Percentiles rank a stretch among this genome's conserved stretches.
Conservation (phyloP, 1,140 invertebrate genomes). For the Conus betulinus region DNA sequence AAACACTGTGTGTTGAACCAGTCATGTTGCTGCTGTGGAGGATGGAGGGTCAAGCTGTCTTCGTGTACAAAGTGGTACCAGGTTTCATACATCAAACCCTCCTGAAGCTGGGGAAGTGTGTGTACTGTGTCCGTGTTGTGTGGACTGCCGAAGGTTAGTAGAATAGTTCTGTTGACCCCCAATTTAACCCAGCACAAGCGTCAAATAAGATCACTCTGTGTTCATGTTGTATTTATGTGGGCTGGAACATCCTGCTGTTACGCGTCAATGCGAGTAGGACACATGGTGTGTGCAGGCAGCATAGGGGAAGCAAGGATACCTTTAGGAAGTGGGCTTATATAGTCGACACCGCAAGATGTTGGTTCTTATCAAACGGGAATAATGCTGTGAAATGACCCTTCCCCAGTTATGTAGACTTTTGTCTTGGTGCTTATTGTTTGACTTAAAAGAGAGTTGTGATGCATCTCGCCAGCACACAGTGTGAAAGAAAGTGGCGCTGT, state of each 20-base stretch:
- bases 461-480: background rate
- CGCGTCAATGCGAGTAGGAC: background rate
- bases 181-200: too few species aligned
- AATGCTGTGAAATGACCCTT: too few species aligned
- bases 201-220: too few species aligned
- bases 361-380: background rate
- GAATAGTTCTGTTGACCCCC: too few species aligned
- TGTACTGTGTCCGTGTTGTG: background rate
- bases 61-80: background rate
- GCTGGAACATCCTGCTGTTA: background rate
- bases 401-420: background rate
- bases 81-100: background rate
- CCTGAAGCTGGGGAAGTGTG: background rate
- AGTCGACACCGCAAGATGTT: too few species aligned
- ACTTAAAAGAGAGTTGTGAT: background rate
- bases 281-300: background rate
- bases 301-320: too few species aligned
- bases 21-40: background rate
- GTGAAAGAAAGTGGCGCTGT: too few species aligned
- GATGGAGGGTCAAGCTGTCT: background rate
- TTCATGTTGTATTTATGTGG: too few species aligned
- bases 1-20: background rate
- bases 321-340: too few species aligned
- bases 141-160: too few species aligned
- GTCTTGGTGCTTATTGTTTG: background rate